These are phyloP conservation scores for Oncorhynchus kisutch DNA, from an alignment of 2,113 vertebrate species.

Conservation along the genomic window DNA sequence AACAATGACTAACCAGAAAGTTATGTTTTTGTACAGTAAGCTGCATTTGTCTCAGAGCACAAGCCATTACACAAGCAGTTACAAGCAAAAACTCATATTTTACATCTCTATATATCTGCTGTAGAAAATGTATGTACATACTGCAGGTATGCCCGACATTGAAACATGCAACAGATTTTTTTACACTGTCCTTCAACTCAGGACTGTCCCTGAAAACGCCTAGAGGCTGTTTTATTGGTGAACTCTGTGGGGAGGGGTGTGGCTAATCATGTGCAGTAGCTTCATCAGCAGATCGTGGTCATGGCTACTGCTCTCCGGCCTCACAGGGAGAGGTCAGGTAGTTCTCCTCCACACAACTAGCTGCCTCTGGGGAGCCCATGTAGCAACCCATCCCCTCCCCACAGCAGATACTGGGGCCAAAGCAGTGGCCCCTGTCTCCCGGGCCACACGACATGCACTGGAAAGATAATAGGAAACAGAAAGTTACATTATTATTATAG, in stretches of 20 bases:
- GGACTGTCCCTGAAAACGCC: neutral
- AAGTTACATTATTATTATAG: neutral
- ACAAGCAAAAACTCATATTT: neutral
- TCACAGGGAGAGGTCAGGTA: slow-evolving; percentile 66
- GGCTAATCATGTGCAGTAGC: slow-evolving; percentile 3
- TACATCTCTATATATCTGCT: slow-evolving; percentile 18
- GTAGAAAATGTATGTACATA: slow-evolving; percentile 41
- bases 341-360: slow-evolving; percentile 64
- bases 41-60: slow-evolving; percentile 3
- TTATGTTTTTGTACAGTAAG: neutral
- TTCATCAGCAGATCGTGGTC: neutral
- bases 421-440: slow-evolving; percentile 64
- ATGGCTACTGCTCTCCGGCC: slow-evolving; percentile 14
- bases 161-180: neutral
- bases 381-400: slow-evolving; percentile 67
- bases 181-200: neutral
- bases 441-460: slow-evolving; percentile 75
- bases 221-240: neutral
- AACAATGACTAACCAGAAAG: neutral
- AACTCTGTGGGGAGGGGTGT: neutral
- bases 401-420: slow-evolving; percentile 53
- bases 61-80: slow-evolving; percentile 3
- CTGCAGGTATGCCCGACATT: slow-evolving; percentile 1
- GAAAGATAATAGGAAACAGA: neutral
- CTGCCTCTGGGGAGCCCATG: slow-evolving; percentile 65